These are phyloP conservation scores for Cherax destructor DNA, from an alignment of 1,140 invertebrate species.

Conservation along the genomic window DNA sequence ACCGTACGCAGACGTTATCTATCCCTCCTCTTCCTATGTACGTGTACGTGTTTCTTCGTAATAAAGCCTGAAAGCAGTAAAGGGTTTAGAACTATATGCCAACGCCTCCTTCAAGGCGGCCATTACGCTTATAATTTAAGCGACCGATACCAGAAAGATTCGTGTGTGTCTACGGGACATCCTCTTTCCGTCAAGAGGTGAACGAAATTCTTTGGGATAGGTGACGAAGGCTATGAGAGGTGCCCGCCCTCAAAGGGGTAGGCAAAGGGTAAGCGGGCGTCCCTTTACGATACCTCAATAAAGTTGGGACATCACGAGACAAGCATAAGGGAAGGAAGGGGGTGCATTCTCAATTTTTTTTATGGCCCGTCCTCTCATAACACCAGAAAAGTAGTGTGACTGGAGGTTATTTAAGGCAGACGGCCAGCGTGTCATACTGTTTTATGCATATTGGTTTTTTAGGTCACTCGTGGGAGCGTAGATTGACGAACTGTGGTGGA, in stretches of 20 bases:
- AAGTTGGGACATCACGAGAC: slow-evolving; percentile 43
- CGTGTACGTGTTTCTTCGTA: slow-evolving; percentile 13
- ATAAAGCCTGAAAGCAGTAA: slow-evolving; percentile 61
- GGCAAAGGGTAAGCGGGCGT: slow-evolving; percentile 62
- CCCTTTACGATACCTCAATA: slow-evolving; percentile 65
- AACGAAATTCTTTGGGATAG: neutral
- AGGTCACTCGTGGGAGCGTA: neutral
- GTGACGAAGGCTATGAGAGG: neutral
- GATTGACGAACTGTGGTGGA: neutral
- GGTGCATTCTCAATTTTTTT: slow-evolving; percentile 50
- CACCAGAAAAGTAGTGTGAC: neutral
- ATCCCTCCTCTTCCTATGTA: neutral
- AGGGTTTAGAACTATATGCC: slow-evolving; percentile 63
- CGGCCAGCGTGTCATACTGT: neutral
- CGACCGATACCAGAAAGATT: slow-evolving; percentile 11
- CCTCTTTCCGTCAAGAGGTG: neutral
- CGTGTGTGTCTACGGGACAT: neutral
- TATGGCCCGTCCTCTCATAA: slow-evolving; percentile 11
- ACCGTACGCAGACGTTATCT: slow-evolving; percentile 1
- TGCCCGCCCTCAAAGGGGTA: slow-evolving; percentile 51
- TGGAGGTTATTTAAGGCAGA: neutral
- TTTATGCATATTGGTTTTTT: neutral
- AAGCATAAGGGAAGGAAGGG: slow-evolving; percentile 28
- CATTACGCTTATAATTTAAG: slow-evolving; percentile 1
- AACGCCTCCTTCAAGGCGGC: slow-evolving; percentile 12